Evolutionary conservation across 2,797 vertebrate genomes (phyloP), one percentile per base, ranked within the genome.

Genomic region (Phataginus tricuspis): DNA sequence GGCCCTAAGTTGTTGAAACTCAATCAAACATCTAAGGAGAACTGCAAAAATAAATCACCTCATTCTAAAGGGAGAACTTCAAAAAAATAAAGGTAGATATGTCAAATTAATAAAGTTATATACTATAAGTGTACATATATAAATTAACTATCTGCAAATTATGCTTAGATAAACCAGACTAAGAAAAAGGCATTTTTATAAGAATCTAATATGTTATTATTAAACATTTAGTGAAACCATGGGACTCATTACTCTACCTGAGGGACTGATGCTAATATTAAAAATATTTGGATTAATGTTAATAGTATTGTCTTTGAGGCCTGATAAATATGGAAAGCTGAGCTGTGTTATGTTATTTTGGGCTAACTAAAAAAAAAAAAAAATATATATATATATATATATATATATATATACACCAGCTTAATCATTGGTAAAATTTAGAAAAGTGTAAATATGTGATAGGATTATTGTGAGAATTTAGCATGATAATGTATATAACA

Each of bases 251-350:
- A 53, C 39, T 95, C 9, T 93, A 66, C 18, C 19, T 75, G 27
- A 74, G 53, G 29, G 9, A 53, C 34, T 59, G 31, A 68, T 31
- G 39, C 55, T 74, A 96, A 91, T 80, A 86, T 59, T 74, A 13
- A 82, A 83, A 93, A 45, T 79, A 88, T 90, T 83, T 96, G 45
- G 19, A 71, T 53, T 79, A 66, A 86, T 57, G 11, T 90, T 91
- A 95, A 77, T 25, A 90, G 5, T 4, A 88, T 9, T 92, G 51
- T 86, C 39, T 93, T 94, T 42, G 19, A 77, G 12, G 68, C 51
- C 31, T 87, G 63, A 42, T 19, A 84, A 75, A 80, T 51, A 78
- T 23, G 51, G 29, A 80, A 90, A 94, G 18, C 37, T 93, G 53
- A 91, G 4, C 34, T 86, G 85, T 78, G 5, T 59, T 68, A 78